Evolutionary conservation across 1,140 invertebrate species (phyloP).

Genomic region (Acromyrmex heyeri): DNA sequence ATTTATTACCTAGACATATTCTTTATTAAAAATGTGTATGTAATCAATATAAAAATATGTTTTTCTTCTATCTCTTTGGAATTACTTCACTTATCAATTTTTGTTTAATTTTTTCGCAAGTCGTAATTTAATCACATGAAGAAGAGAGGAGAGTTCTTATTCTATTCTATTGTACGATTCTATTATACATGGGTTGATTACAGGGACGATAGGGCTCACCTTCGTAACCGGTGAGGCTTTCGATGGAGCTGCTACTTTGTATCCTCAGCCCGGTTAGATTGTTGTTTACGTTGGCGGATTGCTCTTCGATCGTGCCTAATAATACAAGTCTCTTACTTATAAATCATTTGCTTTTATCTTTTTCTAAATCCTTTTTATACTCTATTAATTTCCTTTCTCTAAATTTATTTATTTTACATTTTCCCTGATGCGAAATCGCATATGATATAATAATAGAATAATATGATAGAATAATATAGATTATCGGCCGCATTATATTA

Average conservation of each 20-base stretch:
- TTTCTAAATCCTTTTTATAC: constrained; percentile 8
- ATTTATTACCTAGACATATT: background rate
- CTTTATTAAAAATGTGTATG: background rate
- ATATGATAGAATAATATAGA: no score
- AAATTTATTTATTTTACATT: constrained; percentile 8
- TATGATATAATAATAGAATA: background rate
- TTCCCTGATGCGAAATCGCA: background rate
- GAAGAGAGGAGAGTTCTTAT: background rate
- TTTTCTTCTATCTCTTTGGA: background rate
- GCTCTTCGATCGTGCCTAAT: constrained; percentile 51
- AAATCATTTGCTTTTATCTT: background rate
- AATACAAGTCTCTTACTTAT: constrained; percentile 52
- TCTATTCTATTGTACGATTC: background rate
- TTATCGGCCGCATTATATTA: background rate
- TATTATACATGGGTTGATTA: background rate
- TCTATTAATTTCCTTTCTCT: background rate
- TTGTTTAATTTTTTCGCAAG: background rate
- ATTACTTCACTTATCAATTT: background rate
- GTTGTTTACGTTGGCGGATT: constrained; percentile 81
- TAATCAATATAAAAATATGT: background rate
- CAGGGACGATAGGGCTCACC: constrained; percentile 73
- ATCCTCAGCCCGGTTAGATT: constrained; percentile 81
- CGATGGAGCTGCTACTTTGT: constrained; percentile 81
- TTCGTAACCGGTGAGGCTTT: constrained; percentile 85
- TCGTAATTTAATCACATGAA: background rate